phyloP scores from a whole-genome alignment of 92 coral and sea anemone species.

The Umimayanthus chanpuru region DNA sequence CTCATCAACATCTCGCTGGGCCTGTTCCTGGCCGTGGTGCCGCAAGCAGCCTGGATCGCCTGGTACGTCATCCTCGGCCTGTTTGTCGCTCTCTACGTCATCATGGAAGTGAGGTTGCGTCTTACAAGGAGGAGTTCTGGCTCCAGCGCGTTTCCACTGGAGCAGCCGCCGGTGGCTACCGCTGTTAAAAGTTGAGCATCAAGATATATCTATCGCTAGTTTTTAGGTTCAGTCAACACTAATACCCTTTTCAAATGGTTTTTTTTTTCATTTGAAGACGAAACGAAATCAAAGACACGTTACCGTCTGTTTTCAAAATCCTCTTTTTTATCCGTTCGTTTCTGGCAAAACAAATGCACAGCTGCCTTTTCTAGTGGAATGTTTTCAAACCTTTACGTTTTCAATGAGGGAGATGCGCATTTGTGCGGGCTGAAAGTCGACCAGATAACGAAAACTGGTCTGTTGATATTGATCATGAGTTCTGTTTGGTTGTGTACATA shows the following conservation, averaged over 20 bases:
- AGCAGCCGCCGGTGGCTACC: conserved; percentile 20
- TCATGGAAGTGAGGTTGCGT: conserved; percentile 72
- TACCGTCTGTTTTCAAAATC: no score
- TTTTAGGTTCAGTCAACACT: not conserved
- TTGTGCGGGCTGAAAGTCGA: no score
- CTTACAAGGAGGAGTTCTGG: conserved; percentile 4
- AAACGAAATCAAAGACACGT: no score
- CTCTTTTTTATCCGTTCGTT: no score
- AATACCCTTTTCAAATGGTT: no score
- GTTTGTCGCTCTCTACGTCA: conserved; percentile 60
- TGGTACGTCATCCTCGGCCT: conserved; percentile 84
- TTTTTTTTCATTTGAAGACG: not conserved
- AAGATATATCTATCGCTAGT: not conserved
- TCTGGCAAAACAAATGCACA: no score
- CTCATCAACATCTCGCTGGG: conserved; percentile 92
- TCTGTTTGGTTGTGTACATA: no score
- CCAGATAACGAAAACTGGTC: no score
- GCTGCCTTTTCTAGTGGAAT: no score
- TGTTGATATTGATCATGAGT: no score
- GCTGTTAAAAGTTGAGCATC: not conserved
- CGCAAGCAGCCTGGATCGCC: conserved; percentile 79
- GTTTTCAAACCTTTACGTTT: no score
- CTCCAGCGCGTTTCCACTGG: conserved; percentile 47
- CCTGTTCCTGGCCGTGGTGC: conserved; percentile 88
- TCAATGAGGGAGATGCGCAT: no score